Conservation (phyloP, 2,113 vertebrate species). For the Opisthocomus hoazin region DNA sequence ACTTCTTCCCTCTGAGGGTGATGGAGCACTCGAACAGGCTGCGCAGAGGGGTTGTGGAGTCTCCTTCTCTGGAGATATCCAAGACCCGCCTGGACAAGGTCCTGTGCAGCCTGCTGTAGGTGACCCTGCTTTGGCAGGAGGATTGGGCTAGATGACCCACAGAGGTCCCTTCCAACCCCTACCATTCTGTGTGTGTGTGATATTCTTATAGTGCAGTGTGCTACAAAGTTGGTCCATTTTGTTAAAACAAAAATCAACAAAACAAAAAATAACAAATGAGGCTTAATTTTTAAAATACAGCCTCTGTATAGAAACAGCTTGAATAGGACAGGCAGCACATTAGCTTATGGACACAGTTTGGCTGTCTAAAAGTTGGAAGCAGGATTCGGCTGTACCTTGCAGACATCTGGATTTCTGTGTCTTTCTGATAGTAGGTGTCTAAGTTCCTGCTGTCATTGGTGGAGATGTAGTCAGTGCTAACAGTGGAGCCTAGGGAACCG, state of each 20-base stretch:
- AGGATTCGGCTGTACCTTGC: neutral
- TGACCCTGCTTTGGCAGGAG: no score
- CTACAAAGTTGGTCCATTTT: neutral
- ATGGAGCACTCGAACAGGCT: no score
- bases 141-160: no score
- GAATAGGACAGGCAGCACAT: neutral
- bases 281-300: neutral
- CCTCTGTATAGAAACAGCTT: neutral
- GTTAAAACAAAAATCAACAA: neutral
- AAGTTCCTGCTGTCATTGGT: neutral
- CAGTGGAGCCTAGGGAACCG: neutral
- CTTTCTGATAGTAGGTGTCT: neutral
- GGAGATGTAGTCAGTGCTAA: neutral
- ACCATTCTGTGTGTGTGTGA: no score
- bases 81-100: no score
- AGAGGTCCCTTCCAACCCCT: no score
- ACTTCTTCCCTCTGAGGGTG: no score
- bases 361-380: neutral
- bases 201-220: neutral
- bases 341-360: neutral
- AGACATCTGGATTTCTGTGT: neutral
- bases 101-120: no score
- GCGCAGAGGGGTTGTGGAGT: no score
- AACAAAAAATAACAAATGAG: neutral
- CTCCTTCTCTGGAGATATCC: no score